Evolutionary conservation across 2,797 vertebrate species (phyloP).

Genomic region (Crypturellus tataupa): DNA sequence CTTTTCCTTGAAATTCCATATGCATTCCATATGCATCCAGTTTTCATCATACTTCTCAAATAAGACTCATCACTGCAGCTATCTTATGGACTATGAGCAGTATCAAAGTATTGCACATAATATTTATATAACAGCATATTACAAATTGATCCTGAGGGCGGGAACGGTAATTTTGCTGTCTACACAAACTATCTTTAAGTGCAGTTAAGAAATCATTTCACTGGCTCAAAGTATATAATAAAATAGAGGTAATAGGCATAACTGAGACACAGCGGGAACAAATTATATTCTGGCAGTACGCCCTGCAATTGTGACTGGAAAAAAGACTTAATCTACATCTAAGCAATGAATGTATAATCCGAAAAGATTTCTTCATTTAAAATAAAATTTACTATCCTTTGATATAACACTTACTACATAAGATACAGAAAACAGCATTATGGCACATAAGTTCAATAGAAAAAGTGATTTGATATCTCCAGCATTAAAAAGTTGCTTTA

Average conservation of each 20-base stretch:
- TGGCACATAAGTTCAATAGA: background rate
- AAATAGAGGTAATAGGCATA: constrained; percentile 70
- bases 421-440: background rate
- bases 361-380: constrained; percentile 44
- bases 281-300: constrained; percentile 65
- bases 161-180: constrained; percentile 62
- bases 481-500: background rate
- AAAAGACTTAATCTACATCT: constrained; percentile 58
- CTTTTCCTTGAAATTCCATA: constrained; percentile 27
- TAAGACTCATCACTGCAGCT: constrained; percentile 31
- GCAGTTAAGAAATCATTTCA: constrained; percentile 64
- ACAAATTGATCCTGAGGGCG: constrained; percentile 65
- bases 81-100: constrained; percentile 50
- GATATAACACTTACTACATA: constrained; percentile 10
- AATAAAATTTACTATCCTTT: constrained; percentile 19
- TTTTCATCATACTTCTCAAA: constrained; percentile 47
- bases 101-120: constrained; percentile 45
- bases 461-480: background rate
- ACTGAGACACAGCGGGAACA: constrained; percentile 64
- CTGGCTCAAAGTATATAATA: constrained; percentile 55
- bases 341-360: constrained; percentile 54
- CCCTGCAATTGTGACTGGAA: constrained; percentile 38
- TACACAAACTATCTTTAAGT: constrained; percentile 63
- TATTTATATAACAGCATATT: constrained; percentile 61
- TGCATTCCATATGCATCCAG: background rate